Percentiles rank a stretch among this genome's conserved stretches.
Conservation (phyloP, 2,888 invertebrate species). For the Slavum lentiscoides region DNA sequence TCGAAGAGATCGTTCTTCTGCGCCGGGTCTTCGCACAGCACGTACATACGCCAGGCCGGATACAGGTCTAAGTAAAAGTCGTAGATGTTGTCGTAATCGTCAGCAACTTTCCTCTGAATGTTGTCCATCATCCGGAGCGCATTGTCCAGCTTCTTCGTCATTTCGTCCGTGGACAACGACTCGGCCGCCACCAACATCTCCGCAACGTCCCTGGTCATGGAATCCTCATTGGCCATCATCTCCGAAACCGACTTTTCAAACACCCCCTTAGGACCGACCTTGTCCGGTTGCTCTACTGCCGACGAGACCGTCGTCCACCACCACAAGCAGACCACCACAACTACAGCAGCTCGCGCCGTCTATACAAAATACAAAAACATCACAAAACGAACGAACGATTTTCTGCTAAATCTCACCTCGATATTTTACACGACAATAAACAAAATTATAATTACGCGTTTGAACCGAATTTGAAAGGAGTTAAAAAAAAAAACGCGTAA, state of each 20-base stretch:
- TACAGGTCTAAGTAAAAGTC: conserved; percentile 18
- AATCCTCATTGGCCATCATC: neutral
- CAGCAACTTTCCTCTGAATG: neutral
- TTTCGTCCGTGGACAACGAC: neutral
- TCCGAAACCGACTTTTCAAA: conserved; percentile 3
- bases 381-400: neutral
- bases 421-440: too few relatives aligned
- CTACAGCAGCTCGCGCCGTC: neutral
- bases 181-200: conserved; percentile 23
- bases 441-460: too few relatives aligned
- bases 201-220: neutral
- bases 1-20: neutral
- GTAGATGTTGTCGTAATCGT: neutral
- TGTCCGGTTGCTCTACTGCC: neutral
- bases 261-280: neutral
- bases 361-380: neutral
- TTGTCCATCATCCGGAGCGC: conserved; percentile 4
- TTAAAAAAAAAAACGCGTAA: too few relatives aligned
- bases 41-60: conserved; percentile 21
- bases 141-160: neutral
- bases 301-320: neutral
- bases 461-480: too few relatives aligned
- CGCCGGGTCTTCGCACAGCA: neutral
- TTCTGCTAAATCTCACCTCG: neutral
- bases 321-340: neutral